Evolutionary conservation across 92 coral and sea anemone species (phyloP).

Genomic region (Isaurus tuberculatus): DNA sequence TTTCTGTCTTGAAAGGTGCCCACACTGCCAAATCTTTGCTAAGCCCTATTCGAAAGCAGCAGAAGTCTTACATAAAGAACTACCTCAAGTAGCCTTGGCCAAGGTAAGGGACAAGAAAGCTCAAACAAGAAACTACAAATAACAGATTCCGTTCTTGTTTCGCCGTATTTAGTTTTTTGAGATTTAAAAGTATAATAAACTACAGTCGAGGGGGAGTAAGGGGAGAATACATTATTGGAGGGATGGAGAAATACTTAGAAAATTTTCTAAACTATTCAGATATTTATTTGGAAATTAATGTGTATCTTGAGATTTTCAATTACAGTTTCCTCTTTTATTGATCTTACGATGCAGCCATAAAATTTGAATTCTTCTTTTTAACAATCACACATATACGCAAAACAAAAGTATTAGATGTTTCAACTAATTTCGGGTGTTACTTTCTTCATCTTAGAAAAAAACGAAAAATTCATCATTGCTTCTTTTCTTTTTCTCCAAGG

Average conservation of each 20-base stretch:
- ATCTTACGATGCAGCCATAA: no score
- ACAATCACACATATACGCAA: no score
- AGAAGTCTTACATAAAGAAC: not conserved
- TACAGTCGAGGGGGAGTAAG: not conserved
- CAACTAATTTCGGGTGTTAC: not conserved
- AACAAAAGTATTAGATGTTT: not conserved
- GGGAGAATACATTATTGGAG: no score
- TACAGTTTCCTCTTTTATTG: no score
- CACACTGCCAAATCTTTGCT: conserved; percentile 3
- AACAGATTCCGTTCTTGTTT: not conserved
- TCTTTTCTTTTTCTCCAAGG: not conserved
- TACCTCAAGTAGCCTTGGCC: conserved; percentile 37
- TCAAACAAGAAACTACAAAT: not conserved
- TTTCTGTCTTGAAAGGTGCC: conserved; percentile 6
- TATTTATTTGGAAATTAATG: no score
- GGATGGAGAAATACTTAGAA: no score
- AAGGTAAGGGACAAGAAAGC: not conserved
- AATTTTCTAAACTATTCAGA: no score
- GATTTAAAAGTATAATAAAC: not conserved
- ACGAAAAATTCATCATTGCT: no score
- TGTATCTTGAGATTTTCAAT: no score
- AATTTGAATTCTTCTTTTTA: no score
- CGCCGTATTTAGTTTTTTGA: not conserved
- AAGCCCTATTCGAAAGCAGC: conserved; percentile 28
- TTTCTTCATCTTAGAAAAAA: not conserved